Conservation (phyloP, 2,113 vertebrate genomes). For the Centropus bengalensis region DNA sequence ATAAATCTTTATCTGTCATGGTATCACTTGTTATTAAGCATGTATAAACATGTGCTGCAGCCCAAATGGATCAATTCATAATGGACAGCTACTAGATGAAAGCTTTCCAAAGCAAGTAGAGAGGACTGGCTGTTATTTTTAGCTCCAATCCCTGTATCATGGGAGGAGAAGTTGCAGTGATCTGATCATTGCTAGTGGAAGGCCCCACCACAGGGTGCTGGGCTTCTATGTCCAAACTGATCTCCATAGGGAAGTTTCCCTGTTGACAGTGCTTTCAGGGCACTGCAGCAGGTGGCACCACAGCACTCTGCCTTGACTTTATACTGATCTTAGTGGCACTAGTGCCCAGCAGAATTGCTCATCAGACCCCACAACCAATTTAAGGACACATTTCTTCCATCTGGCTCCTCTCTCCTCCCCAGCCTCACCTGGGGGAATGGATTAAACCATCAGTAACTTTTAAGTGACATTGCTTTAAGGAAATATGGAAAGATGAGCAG, state of each 20-base stretch:
- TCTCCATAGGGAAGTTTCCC: background rate
- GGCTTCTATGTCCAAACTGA: background rate
- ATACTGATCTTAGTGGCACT: background rate
- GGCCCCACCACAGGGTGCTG: no score
- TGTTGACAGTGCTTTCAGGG: background rate
- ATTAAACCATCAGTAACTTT: background rate
- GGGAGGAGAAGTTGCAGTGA: background rate
- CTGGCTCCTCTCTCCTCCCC: background rate
- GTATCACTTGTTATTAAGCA: background rate
- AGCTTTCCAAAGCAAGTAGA: background rate
- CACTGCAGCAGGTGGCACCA: background rate
- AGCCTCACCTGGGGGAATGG: background rate
- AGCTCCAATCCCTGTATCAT: background rate
- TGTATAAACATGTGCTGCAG: background rate
- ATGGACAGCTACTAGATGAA: background rate
- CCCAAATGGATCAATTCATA: background rate
- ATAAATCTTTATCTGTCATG: background rate
- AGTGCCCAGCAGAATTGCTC: background rate
- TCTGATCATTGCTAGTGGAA: background rate
- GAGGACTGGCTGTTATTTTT: background rate
- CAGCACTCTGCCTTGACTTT: background rate
- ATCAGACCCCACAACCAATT: background rate
- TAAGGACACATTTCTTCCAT: background rate
- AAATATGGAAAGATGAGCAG: background rate
- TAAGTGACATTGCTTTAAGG: background rate